Base-by-base conservation (phyloP, 2,113 vertebrate genomes). In the Anoura caudifer region DNA sequence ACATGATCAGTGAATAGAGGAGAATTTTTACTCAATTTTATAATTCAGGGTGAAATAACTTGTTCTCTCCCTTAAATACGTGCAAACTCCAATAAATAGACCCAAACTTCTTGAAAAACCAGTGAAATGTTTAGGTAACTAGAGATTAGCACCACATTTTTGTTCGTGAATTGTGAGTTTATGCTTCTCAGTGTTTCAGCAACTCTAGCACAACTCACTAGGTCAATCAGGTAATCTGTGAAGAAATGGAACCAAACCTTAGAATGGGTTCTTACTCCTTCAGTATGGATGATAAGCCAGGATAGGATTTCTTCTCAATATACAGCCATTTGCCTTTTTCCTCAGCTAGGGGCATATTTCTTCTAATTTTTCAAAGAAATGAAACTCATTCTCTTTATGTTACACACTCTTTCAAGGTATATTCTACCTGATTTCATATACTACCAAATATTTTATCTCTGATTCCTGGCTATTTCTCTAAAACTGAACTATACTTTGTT, bases 371-470 rank as follows among this genome's bases (percentile, higher is more conserved):
- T 0, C 41, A 38, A 59, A 83, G 20, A 4, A 28, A 65, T 50
- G 52, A 76, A 81, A 38, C 7, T 82, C 19, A 56, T 14, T 63
- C 22, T 61, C n/a, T 56, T 72, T 28, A n/a, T 45, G 6, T 67
- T 89, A 67, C 52, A 43, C 24, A 73, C 38, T 11, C 61, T 28
- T 67, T 82, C 9, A 90, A 87, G 10, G 4, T 28, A 24, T 87
- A 52, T 3, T 47, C 24, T 56, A 56, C 20, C 73, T 50, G 10
- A 69, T 43, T 47, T 96, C 97, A 31, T 33, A 76, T 95, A 94
- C 52, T 81, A 87, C 38, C 52, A 95, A 91, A 92, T 95, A 8
- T 94, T 95, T 97, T 73, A 73, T 61, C 81, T 84, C 47, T 43
- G 52, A 54, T 65, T 87, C 43, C 10, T 50, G 41, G 5, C 3